These are phyloP conservation scores for Pherbina coryleti DNA, from an alignment of 2,888 invertebrate genomes.

Conservation along the genomic window DNA sequence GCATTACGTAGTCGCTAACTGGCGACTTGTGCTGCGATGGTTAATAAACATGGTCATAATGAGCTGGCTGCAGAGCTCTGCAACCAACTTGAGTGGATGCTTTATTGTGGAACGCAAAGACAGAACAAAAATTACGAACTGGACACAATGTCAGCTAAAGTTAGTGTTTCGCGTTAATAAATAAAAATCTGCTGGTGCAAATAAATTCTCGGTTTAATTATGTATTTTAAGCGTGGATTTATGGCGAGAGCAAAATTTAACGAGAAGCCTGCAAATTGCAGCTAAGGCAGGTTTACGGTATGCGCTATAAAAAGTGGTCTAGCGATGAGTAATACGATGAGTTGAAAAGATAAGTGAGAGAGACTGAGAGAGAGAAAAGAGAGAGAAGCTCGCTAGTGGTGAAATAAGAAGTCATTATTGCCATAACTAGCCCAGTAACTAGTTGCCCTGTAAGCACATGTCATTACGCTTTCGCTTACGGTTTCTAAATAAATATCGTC, in stretches of 20 bases:
- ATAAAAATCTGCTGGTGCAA: slow-evolving; percentile 32
- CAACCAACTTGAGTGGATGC: slow-evolving; percentile 16
- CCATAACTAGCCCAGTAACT: no score
- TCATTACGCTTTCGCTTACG: no score
- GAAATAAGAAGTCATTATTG: no score
- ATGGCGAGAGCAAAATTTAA: slow-evolving; percentile 14
- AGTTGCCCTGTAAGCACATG: no score
- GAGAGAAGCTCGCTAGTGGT: no score
- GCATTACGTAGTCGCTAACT: slow-evolving; percentile 53
- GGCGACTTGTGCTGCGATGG: neutral
- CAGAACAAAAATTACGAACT: neutral
- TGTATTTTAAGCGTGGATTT: slow-evolving; percentile 35
- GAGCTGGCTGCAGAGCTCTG: slow-evolving; percentile 47
- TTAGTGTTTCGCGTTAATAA: slow-evolving; percentile 36
- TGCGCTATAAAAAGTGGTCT: neutral
- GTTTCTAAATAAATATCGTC: no score
- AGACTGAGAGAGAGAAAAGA: neutral
- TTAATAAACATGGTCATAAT: slow-evolving; percentile 54
- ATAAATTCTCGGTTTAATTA: slow-evolving; percentile 35
- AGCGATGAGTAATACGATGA: neutral
- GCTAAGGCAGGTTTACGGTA: neutral
- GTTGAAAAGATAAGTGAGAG: neutral
- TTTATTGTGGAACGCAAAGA: slow-evolving; percentile 13
- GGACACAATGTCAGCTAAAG: slow-evolving; percentile 34
- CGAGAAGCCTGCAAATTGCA: slow-evolving; percentile 4